Evolutionary conservation across 2,888 invertebrate species (phyloP), one percentile per base, ranked within the genome.

Genomic region (Parelbella ahira): DNA sequence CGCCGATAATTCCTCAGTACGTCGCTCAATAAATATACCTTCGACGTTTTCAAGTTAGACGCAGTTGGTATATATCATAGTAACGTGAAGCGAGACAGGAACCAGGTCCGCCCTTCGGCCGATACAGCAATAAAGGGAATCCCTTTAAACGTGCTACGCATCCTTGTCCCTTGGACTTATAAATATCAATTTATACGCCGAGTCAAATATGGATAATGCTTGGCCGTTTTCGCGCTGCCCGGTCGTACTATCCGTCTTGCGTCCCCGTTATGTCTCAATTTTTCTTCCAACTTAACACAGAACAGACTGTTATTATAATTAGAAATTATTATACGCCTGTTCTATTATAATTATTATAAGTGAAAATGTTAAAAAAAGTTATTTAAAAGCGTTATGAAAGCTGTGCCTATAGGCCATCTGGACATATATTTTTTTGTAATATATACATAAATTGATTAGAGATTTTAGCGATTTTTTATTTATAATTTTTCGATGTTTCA

Each of bases 121-220:
- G 68, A 70, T 69, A 70, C 60, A 58, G 83, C 82, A 81, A 87
- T 87, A 87, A 87, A 86, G 82, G 79, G 83, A 86, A 86, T 86
- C 84, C 82, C 77, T 79, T 75, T 79, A 80, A 81, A 83, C 80
- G 81, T 72, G 61, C 54, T 50, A 53, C 54, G 56, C 54, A 74
- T 74, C 71, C 72, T 71, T 76, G 81, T 79, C 83, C 87, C 82
- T 80, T 68, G 60, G 60, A 68, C 80, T 81, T 87, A 86, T 87
- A 86, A 86, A 87, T 87, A 86, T 87, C 84, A 87, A 87, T 87
- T 86, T 84, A 83, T 86, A 83, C 77, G 64, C 63, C 60, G 70
- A 75, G 84, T 86, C 83, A 83, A 83, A 84, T 75, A 70, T 74
- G 76, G 58, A 64, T 67, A 68, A 70, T 69, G 68, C 70, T 69